These are phyloP conservation scores for Atrina japonica DNA, from an alignment of 2,888 invertebrate genomes.

Conservation along the genomic window DNA sequence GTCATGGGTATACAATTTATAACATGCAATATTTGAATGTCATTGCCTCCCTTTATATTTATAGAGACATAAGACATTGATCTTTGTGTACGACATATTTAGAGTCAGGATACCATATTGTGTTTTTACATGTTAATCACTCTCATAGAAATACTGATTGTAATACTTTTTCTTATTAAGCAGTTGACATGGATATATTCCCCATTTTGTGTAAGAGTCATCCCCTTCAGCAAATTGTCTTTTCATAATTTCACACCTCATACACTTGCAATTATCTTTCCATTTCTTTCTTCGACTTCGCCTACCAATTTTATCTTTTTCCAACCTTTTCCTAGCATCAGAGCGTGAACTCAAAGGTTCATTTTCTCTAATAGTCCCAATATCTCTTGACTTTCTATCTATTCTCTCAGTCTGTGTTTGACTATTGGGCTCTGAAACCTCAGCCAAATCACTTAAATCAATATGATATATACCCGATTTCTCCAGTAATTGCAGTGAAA, in stretches of 20 bases:
- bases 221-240: conserved; percentile 66
- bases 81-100: no score
- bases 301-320: conserved; percentile 38
- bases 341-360: conserved; percentile 24
- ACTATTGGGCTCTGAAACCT: conserved; percentile 30
- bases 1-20: no score
- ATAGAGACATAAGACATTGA: no score
- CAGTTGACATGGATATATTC: conserved; percentile 65
- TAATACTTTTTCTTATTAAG: conserved; percentile 50
- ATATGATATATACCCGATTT: conserved; percentile 64
- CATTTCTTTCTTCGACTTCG: conserved; percentile 59
- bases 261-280: conserved; percentile 67
- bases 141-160: conserved; percentile 55
- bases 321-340: conserved; percentile 27
- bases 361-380: conserved; percentile 31
- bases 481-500: conserved; percentile 42
- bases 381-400: conserved; percentile 7
- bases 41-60: no score
- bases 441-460: conserved; percentile 53
- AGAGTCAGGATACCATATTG: no score
- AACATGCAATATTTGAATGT: no score
- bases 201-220: conserved; percentile 65
- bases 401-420: conserved; percentile 13
- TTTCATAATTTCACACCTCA: conserved; percentile 68
- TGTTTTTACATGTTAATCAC: conserved; percentile 46